These are phyloP conservation scores for Lamellibrachia luymesi DNA, from an alignment of 1,140 invertebrate genomes.

Conservation along the genomic window DNA sequence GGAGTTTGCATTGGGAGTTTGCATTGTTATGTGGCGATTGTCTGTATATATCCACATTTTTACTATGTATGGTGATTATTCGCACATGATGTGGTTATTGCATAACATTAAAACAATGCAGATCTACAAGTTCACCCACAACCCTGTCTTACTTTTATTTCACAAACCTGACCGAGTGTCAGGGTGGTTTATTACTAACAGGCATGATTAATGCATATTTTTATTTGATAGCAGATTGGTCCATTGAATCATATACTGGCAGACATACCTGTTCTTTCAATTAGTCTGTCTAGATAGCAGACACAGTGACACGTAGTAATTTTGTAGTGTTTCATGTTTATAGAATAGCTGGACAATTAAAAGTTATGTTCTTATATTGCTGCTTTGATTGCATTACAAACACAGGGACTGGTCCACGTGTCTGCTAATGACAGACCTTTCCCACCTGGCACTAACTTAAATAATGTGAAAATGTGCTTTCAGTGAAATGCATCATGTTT, in stretches of 20 bases:
- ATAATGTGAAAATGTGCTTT: not conserved
- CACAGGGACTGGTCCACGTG: not conserved
- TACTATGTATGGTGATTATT: no score
- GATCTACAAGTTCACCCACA: no score
- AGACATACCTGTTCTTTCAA: not conserved
- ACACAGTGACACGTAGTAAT: not conserved
- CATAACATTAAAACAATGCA: no score
- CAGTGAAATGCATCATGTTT: not conserved
- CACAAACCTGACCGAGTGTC: no score
- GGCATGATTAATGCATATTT: not conserved
- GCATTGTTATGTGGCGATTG: no score
- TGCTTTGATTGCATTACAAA: not conserved
- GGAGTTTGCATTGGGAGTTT: no score
- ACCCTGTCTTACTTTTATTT: no score
- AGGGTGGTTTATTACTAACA: no score
- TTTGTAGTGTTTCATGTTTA: not conserved
- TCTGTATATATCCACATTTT: no score
- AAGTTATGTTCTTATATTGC: not conserved
- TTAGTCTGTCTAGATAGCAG: not conserved
- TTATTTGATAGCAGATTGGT: not conserved
- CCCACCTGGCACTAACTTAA: not conserved
- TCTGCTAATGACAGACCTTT: not conserved
- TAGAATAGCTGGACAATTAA: not conserved
- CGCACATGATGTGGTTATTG: no score
- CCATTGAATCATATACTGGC: not conserved